Base-by-base conservation (phyloP, 1,140 invertebrate genomes). In the Idris sp. region DNA sequence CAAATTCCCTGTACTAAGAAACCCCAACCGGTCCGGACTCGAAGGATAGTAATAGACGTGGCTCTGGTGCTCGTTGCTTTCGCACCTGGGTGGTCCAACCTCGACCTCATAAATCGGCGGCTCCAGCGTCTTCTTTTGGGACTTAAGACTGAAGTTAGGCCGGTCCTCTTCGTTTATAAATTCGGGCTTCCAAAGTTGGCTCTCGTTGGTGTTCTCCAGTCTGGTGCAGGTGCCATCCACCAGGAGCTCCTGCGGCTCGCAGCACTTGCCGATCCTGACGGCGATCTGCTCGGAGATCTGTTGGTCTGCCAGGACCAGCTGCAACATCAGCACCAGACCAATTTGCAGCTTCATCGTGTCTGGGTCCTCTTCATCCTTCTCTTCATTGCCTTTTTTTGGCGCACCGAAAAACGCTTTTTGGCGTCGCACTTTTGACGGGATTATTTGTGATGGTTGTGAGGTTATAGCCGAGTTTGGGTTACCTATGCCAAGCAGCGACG, bases 51-150 rank as follows among this genome's bases (percentile, higher is more conserved):
- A 89, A 77, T 92, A 94, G 65, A 95, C 92, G 2, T 91, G 88
- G 89, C 93, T 93, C 79, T 90, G 89, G 79, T 93, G 91, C 49
- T 87, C 86, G 84, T 92, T 75, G 84, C 89, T 65, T 0, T 90
- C 89, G 87, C 94, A 96, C 38, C 90, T 89, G 2, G 94, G 94
- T 51, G 89, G 82, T 6, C 93, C 93, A 48, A 90, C 90, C 19
- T 80, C 81, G 0, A 87, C 33, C 18, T 81, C 58, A 58, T 84
- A 87, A 8, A 54, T 61, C 0, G 78, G 69, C 2, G 77, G 54
- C 7, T 67, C 67, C 4, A 56, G 44, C 3, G 16, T 41, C 16
- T 71, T 74, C 26, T 41, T 41, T 0, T 41, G 48, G 18, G 16
- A 15, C 13, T 13, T 51, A 0, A 36, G 19, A 4, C 6, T 35